A percentile compares a stretch with the other conserved stretches of the same genome.
Conservation (phyloP, 2,888 invertebrate genomes). For the Euplagia quadripunctaria region DNA sequence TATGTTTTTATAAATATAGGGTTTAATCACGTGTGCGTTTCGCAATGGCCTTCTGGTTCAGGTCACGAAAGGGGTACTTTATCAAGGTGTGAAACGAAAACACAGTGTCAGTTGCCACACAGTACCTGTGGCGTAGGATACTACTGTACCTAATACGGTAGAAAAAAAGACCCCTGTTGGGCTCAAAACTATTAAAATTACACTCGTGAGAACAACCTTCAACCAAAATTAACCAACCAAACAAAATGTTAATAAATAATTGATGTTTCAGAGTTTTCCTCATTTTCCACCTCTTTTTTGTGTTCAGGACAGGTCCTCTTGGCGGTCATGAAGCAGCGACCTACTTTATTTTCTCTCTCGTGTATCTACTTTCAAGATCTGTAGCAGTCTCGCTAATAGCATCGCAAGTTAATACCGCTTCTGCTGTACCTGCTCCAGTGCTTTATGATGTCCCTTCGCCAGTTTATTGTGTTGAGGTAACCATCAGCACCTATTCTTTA, state of each 20-base stretch:
- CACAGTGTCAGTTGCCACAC: background rate
- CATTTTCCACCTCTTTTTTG: background rate
- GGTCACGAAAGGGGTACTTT: too few relatives aligned
- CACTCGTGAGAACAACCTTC: too few relatives aligned
- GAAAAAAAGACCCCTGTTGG: too few relatives aligned
- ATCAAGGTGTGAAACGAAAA: background rate
- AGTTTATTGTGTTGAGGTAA: conserved; percentile 89
- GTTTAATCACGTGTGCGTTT: too few relatives aligned
- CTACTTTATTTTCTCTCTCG: conserved; percentile 90
- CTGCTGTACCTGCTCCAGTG: conserved; percentile 85
- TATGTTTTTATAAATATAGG: too few relatives aligned
- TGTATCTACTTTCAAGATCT: conserved; percentile 88
- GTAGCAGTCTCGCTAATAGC: conserved; percentile 89
- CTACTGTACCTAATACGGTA: too few relatives aligned
- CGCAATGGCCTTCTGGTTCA: too few relatives aligned
- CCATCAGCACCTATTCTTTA: background rate
- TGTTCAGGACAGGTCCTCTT: conserved; percentile 71
- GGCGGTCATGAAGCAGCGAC: conserved; percentile 85
- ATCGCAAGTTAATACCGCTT: conserved; percentile 87
- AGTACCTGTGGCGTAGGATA: background rate
- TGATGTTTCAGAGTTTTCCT: too few relatives aligned
- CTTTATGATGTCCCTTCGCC: conserved; percentile 89
- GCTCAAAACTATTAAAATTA: too few relatives aligned
- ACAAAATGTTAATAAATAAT: too few relatives aligned
- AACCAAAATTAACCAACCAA: too few relatives aligned